Percentiles rank a stretch among this genome's conserved stretches.
phyloP scores from a whole-genome alignment of 2,888 invertebrate genomes.

The Heteropelma amictum region DNA sequence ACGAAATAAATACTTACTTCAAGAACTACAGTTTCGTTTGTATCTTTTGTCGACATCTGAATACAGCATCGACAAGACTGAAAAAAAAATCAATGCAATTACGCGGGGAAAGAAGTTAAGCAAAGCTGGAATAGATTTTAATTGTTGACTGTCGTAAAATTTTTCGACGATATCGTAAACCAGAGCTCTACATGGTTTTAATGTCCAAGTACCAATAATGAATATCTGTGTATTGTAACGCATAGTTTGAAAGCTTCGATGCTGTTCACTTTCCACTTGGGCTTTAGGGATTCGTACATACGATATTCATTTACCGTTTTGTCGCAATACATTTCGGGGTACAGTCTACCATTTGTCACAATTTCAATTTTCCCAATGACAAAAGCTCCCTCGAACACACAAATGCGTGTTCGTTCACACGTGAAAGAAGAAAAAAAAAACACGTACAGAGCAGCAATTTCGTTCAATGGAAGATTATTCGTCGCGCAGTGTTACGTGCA shows the following conservation, averaged over 20 bases:
- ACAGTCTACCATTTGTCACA: constrained; percentile 48
- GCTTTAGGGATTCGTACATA: too few relatives aligned
- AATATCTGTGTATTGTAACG: too few relatives aligned
- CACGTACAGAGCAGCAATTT: constrained; percentile 21
- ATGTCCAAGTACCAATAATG: too few relatives aligned
- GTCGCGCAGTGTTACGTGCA: constrained; percentile 20
- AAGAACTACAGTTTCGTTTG: too few relatives aligned
- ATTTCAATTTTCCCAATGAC: constrained; percentile 50
- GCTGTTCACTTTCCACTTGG: too few relatives aligned
- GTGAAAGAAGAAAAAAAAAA: background rate
- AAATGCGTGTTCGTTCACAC: background rate
- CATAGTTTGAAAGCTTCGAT: too few relatives aligned
- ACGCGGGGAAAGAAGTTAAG: background rate
- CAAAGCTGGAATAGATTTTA: too few relatives aligned
- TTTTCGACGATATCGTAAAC: too few relatives aligned
- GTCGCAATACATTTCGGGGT: constrained; percentile 43
- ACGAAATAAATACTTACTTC: background rate
- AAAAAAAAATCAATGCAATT: background rate
- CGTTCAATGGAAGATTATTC: constrained; percentile 6
- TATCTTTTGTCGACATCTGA: background rate
- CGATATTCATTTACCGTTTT: constrained; percentile 46
- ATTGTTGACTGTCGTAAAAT: too few relatives aligned
- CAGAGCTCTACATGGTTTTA: too few relatives aligned
- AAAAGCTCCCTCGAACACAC: constrained; percentile 20
- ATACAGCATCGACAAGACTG: background rate